Conservation (phyloP, 2,888 invertebrate genomes). For the Hipparchia semele region DNA sequence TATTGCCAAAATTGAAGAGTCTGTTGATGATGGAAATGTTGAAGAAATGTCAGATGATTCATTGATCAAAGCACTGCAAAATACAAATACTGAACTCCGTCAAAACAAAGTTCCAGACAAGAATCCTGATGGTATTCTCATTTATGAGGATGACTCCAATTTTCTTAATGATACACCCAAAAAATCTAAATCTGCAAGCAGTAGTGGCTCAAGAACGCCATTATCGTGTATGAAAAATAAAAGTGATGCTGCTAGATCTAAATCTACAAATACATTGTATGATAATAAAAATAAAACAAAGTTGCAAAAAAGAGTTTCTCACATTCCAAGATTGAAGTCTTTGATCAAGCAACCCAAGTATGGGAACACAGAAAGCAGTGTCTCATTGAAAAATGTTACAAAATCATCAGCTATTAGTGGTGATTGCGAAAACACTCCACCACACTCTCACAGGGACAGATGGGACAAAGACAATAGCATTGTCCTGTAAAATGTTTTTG, state of each 20-base stretch:
- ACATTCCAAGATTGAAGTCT: conserved; percentile 74
- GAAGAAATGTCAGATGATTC: conserved; percentile 78
- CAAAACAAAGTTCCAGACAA: conserved; percentile 53
- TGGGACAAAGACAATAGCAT: conserved; percentile 80
- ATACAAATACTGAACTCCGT: conserved; percentile 63
- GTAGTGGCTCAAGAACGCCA: conserved; percentile 71
- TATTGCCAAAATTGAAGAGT: conserved; percentile 57
- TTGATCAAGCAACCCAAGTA: conserved; percentile 59
- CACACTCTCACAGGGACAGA: conserved; percentile 73
- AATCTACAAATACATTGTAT: conserved; percentile 68
- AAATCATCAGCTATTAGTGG: conserved; percentile 61
- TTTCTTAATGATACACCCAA: conserved; percentile 61
- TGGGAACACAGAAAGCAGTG: conserved; percentile 57
- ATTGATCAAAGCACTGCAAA: conserved; percentile 71
- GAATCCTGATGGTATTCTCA: conserved; percentile 76
- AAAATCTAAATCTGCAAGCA: conserved; percentile 62
- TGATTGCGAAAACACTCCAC: conserved; percentile 79
- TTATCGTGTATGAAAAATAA: conserved; percentile 80
- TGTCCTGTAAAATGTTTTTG: conserved; percentile 57
- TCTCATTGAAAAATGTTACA: conserved; percentile 67
- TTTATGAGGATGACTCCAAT: conserved; percentile 82
- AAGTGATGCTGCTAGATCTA: conserved; percentile 60
- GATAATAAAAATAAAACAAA: conserved; percentile 61
- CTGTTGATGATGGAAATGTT: conserved; percentile 59
- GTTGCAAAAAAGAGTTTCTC: conserved; percentile 64